Conservation (phyloP, 2,888 invertebrate genomes). For the Peribatodes rhomboidaria region DNA sequence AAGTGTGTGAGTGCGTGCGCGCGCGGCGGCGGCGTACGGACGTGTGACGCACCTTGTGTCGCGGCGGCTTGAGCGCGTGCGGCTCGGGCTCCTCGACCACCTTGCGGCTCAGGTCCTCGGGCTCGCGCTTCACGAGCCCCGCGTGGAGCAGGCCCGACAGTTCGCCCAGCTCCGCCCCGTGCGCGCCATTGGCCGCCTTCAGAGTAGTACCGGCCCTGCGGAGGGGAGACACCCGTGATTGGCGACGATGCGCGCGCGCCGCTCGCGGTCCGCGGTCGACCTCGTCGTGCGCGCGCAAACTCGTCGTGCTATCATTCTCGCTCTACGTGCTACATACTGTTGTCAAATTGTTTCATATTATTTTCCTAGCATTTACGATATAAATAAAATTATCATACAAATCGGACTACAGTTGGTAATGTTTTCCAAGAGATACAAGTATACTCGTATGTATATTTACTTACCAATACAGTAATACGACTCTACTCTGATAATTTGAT, state of each 20-base stretch:
- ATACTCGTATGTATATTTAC: conserved; percentile 6
- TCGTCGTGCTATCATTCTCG: conserved; percentile 68
- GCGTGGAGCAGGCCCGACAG: conserved; percentile 88
- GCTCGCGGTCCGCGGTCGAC: conserved; percentile 63
- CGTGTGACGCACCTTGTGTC: conserved; percentile 89
- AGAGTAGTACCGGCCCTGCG: conserved; percentile 87
- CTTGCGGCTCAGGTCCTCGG: conserved; percentile 93
- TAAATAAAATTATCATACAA: conserved; percentile 63
- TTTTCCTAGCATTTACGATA: conserved; percentile 57
- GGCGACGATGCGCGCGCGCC: conserved; percentile 79
- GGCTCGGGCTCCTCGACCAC: conserved; percentile 87
- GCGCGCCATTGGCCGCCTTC: conserved; percentile 90
- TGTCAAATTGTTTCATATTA: conserved; percentile 63
- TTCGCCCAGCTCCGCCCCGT: conserved; percentile 89
- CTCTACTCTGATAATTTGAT: not conserved
- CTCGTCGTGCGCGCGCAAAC: conserved; percentile 70
- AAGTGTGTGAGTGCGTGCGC: conserved; percentile 85
- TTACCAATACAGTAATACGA: not conserved
- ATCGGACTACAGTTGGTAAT: conserved; percentile 49
- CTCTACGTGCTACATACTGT: conserved; percentile 63
- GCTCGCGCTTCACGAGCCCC: conserved; percentile 92
- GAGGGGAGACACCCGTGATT: conserved; percentile 86
- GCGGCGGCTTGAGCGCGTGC: conserved; percentile 88
- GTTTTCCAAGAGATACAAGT: conserved; percentile 42
- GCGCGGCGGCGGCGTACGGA: conserved; percentile 84